Evolutionary conservation across 2,113 vertebrate genomes (phyloP).

Genomic region (Centropus bengalensis): DNA sequence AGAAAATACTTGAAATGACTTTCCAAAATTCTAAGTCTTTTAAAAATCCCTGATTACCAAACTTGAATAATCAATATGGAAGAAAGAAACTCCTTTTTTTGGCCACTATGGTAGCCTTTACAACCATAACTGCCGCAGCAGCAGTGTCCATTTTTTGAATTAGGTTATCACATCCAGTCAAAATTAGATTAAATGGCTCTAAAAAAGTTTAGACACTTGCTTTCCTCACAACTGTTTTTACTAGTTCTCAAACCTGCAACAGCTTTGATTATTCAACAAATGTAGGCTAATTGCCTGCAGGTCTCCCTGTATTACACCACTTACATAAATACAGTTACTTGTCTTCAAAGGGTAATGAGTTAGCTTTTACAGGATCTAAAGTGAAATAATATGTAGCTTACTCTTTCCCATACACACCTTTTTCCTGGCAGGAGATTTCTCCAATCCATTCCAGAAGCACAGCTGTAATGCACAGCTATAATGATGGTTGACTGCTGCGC

Average conservation of each 20-base stretch:
- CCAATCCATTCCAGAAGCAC: conserved; percentile 6
- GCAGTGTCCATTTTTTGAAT: neutral
- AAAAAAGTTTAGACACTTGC: neutral
- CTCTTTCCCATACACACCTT: neutral
- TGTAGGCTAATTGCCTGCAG: conserved; percentile 17
- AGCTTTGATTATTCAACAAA: conserved; percentile 12
- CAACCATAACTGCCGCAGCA: neutral
- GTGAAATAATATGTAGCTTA: conserved; percentile 40
- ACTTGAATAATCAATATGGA: neutral
- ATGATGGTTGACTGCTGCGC: neutral
- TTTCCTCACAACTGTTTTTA: conserved; percentile 8
- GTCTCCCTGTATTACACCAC: neutral
- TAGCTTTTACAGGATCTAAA: conserved; percentile 33
- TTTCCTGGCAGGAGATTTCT: conserved; percentile 32
- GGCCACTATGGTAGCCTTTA: neutral
- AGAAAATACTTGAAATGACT: neutral
- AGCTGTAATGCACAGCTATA: conserved; percentile 40
- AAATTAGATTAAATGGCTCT: conserved; percentile 9
- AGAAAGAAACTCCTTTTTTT: neutral
- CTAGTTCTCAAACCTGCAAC: neutral
- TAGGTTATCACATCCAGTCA: neutral
- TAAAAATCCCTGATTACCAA: neutral
- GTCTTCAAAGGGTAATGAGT: neutral
- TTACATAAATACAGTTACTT: conserved; percentile 20
- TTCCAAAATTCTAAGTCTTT: neutral